Evolutionary conservation across 1,140 invertebrate species (phyloP), one percentile per base, ranked within the genome.

Genomic region (Heterodera schachtii): DNA sequence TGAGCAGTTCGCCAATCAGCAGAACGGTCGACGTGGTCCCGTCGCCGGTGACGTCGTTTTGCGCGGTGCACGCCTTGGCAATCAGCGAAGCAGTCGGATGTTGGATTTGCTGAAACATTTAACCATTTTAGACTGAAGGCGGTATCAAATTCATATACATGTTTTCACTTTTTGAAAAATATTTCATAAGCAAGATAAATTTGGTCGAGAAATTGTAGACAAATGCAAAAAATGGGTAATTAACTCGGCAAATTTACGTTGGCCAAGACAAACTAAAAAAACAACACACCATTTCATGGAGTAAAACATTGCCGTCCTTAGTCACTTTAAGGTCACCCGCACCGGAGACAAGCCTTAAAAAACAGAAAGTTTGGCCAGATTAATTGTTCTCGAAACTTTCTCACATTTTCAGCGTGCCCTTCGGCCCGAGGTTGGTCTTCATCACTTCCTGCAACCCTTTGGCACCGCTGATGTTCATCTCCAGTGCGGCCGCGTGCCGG

Each of bases 401-500:
- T 21, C 21, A 98, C 98, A 99, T 99, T 94, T 99, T 99, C 93
- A 98, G 94, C 44, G 97, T 99, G 89, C 98, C 98, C 91, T 97
- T 98, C 0, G 98, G 98, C 6, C 98, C 98, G 81, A 99, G 93
- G 92, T 99, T 99, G 81, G 95, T 95, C 91, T 94, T 95, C 93
- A 99, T 95, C 31, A 99, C 96, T 93, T 99, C 97, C 91, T 98
- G 96, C 82, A 99, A 94, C 70, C 97, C 97, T 92, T 95, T 96
- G 9, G 97, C 96, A 1, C 96, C 98, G 9, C 95, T 95, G 86
- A 97, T 97, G 90, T 99, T 99, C 41, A 99, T 94, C 43, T 95
- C 94, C 79, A 99, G 91, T 11, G 98, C 97, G 91, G 98, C 95
- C 19, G 95, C 93, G 60, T 97, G 95, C 86, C 96, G 93, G 21